Base-by-base conservation (phyloP, 2,113 vertebrate species). In the Corvus cornix region DNA sequence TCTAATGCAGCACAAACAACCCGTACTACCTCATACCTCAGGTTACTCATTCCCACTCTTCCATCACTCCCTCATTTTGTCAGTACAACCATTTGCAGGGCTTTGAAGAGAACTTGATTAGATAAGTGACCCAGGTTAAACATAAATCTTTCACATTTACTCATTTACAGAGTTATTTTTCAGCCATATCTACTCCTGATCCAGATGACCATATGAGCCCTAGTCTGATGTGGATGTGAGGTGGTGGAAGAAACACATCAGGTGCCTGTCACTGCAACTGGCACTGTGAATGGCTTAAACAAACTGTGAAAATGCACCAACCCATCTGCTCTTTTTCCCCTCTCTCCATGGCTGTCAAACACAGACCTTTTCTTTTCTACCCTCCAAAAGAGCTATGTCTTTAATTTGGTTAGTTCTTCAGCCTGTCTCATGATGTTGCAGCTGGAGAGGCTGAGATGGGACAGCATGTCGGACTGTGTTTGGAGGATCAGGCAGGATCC, bases 41-140 rank as follows among this genome's bases (percentile, higher is more conserved):
- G 8, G 60, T 95, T 96, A 89, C 66, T 93, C 52, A 76, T 95
- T 91, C 49, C 3, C 58, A 75, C 49, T 89, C 39, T 82, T 87
- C 90, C 27, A 59, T 68, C 64, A 75, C 39, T 75, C 73, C 43
- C 16, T 84, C 52, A 15, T 68, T 66, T 55, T 97, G 66, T 72
- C 52, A 75, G 52, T 44, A 56, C 33, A 82, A 44, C 64, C 30
- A 55, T 85, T 87, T 87, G 30, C 48, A 84, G 60, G 27, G 11
- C 35, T 87, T 94, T 93, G 43, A 64, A 82, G 52, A 72, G 77
- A 91, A 55, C 48, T 52, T 75, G 35, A 89, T 84, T 91, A 92
- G 73, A 35, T 87, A 79, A 89, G 39, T 91, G 69, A 89, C 56
- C 48, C 6, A 6, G 11, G 64, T 96, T 96, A 97, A 97, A 91